Evolutionary conservation across 2,888 invertebrate species (phyloP), one percentile per base, ranked within the genome.

Genomic region (Horisme vitalbata): DNA sequence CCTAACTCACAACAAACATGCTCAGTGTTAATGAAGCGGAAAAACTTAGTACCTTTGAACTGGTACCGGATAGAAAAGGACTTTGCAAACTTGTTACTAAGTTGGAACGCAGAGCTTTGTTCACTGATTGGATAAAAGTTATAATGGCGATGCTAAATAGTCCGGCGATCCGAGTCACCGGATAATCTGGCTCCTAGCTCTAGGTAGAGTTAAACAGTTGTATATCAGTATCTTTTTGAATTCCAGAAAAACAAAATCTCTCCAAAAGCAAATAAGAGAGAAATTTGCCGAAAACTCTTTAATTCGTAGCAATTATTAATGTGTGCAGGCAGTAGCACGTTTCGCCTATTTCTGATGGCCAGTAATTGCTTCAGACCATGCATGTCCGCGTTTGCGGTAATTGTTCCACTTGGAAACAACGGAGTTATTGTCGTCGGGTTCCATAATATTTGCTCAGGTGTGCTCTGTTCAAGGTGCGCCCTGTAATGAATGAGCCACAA

Each of bases 361-460:
- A 26, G 23, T 36, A 13, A 27, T 20, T 27, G 30, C 36, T 32
- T 46, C 18, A 24, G 9, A 33, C 32, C 23, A 28, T 28, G 39
- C 18, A 31, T 27, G 46, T 30, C 24, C 27, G 39, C 45, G 45
- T 41, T 46, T 33, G 47, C 51, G 58, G 62, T 76, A 76, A 75
- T 77, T 76, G 70, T 71, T 64, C 60, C 62, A 58, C 71, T 72
- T 67, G 51, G 68, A 72, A 79, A 82, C 78, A 85, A 77, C 71
- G 75, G 60, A 52, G 50, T 72, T 71, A 79, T 80, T 84, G 78
- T 83, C 57, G 69, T 67, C 52, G 48, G 36, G 32, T 68, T 63
- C 72, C 75, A 83, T 78, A 85, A 83, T 87, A 86, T 88, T 87
- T 85, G 84, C 74, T 80, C 86, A 88, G 88, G 87, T 88, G 87